These are phyloP conservation scores for Cantharis flavilabris DNA, from an alignment of 2,888 invertebrate species.

Conservation along the genomic window DNA sequence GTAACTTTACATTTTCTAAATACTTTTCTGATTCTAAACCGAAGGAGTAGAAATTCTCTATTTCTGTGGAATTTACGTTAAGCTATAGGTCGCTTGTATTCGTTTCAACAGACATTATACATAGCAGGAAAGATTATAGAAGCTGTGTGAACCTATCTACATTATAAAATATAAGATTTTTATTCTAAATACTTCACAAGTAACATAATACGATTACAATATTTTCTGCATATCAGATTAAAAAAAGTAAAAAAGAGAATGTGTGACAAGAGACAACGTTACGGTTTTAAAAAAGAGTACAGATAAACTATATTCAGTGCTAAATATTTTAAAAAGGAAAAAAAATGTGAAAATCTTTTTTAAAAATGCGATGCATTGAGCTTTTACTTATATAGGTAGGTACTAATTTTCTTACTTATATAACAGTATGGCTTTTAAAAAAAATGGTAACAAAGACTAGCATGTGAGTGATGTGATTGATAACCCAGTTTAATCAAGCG, in stretches of 20 bases:
- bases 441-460: conserved; percentile 32
- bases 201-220: no score
- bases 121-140: no score
- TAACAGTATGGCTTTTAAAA: conserved; percentile 12
- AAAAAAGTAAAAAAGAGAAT: neutral
- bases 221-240: no score
- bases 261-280: neutral
- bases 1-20: no score
- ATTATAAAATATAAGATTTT: no score
- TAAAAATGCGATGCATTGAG: neutral
- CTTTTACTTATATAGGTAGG: neutral
- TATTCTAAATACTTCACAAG: no score
- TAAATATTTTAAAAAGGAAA: neutral
- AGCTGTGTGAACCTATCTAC: no score
- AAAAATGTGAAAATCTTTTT: neutral
- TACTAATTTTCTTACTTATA: neutral
- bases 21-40: no score
- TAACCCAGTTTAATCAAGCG: conserved; percentile 42
- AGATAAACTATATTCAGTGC: neutral
- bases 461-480: conserved; percentile 43
- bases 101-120: no score
- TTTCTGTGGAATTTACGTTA: no score
- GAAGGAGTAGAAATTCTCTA: no score
- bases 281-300: neutral
- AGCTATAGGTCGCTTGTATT: no score